Percentiles rank a stretch among this genome's conserved stretches.
Conservation (phyloP, 2,113 vertebrate genomes). For the Lamprotornis superbus region DNA sequence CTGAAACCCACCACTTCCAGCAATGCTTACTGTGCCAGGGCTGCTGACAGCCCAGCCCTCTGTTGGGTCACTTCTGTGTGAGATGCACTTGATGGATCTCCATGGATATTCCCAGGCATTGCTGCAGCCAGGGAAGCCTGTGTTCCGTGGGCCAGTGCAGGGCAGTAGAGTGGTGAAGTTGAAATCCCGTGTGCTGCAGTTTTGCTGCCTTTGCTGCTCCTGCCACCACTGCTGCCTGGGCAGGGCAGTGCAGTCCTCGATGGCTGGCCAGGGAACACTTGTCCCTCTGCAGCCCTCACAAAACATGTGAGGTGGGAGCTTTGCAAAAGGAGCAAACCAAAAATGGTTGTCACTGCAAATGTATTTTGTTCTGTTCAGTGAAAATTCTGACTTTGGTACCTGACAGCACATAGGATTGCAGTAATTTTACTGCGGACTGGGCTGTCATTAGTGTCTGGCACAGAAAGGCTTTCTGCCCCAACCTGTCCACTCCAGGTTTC, state of each 20-base stretch:
- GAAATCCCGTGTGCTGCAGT: rapidly evolving
- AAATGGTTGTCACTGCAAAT: not conserved
- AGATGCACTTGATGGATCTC: not conserved
- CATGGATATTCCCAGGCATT: not conserved
- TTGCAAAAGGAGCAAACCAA: not conserved
- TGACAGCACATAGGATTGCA: not conserved
- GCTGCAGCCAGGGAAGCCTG: not conserved
- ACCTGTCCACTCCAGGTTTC: not conserved
- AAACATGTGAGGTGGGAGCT: not conserved
- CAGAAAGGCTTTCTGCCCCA: not conserved
- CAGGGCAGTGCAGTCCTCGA: rapidly evolving
- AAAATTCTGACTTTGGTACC: not conserved
- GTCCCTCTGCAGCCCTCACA: not conserved
- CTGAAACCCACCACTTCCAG: not conserved
- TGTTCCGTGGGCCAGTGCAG: rapidly evolving
- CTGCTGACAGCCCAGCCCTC: not conserved
- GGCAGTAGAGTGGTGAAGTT: not conserved
- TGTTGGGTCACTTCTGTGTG: not conserved
- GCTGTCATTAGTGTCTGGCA: not conserved
- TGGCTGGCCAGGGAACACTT: rapidly evolving
- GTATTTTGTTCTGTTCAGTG: not conserved
- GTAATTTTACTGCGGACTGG: not conserved
- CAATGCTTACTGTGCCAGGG: too few relatives aligned
- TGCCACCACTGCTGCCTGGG: rapidly evolving
- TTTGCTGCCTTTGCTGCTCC: not conserved